Base-by-base conservation (phyloP, 2,888 invertebrate species). In the Drosophila pseudotalamancana region DNA sequence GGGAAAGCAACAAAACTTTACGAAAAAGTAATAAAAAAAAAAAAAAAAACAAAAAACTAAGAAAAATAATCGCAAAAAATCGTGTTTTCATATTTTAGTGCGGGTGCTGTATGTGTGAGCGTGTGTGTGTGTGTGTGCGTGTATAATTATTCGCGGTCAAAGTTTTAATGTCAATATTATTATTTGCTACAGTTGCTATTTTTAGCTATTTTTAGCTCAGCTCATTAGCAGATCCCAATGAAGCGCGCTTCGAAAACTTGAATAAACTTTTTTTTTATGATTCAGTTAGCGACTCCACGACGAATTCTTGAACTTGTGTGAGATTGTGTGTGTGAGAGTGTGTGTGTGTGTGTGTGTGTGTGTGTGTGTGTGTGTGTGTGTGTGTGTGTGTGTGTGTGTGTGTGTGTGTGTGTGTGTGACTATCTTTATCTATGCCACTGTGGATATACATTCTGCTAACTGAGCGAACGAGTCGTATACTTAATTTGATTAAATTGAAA, bases 211-310 rank as follows among this genome's bases (percentile, higher is more conserved):
- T 83, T 68, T 77, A 53, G 77, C 40, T 5, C 0, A 37, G 61
- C 72, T 72, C 65, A 67, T 79, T 79, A 79, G 77, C 79, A 63
- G 60, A 49, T 72, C 77, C 54, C 72, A 83, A 71, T 79, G 55
- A 73, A 70, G 65, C 59, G 45, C 37, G 35, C 45, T 35, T 45
- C 56, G 53, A 72, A 62, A 54, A 65, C 51, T 61, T 53, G 46
- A 63, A 53, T 53, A 25, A 18, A 32, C 43, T 48, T 60, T 50
- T 75, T n/a, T 39, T 78, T 81, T 65, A 75, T 75, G 82, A 81
- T 75, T 75, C 70, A 76, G 79, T 78, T 82, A 78, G 82, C 82
- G 50, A 61, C 76, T 82, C 40, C 55, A 23, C 14, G 35, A 25
- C 34, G 29, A 53, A 42, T 56, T 43, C 21, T 49, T 37, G 25